Base-by-base conservation (phyloP, 2,113 vertebrate species). In the Rhabdornis inornatus region DNA sequence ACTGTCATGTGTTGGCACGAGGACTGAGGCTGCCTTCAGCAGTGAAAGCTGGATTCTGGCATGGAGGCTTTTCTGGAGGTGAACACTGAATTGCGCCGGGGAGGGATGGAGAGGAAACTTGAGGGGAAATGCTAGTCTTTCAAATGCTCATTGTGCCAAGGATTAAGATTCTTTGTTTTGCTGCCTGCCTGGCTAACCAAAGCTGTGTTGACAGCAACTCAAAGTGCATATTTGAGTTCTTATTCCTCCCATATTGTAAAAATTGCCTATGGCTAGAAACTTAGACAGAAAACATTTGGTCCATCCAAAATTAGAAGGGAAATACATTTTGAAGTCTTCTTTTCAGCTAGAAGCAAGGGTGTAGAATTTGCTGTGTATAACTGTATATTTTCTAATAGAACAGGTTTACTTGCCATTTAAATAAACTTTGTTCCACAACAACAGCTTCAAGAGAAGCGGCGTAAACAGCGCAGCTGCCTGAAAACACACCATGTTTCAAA, bases 171-270 rank as follows among this genome's bases (percentile, higher is more conserved):
- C 60, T 90, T 72, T 84, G 23, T 92, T 31, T 87, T 81, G 52
- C 70, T 95, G 77, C 81, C 85, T 78, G 53, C 45, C 79, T 83
- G 90, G 72, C 72, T 91, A 72, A 88, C 90, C 66, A 89, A 87
- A 95, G 71, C 68, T 74, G 25, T 52, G 74, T 20, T 94, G 91
- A 90, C 87, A 87, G 81, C 85, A 90, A 45, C 64, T 92, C 64
- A 52, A 83, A 93, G 60, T 42, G 64, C n/a, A 0, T 75, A 30
- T 71, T 95, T 87, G 47, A 1, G 0, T 83, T 89, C 60, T 77
- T 84, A 64, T 52, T 91, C 64, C 90, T 86, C 42, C 56, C 4
- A 5, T 78, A 40, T 75, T 92, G 56, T 88, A 86, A 91, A 85
- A 95, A 74, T 86, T 70, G 69, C 76, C 83, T 53, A 16, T 0